A percentile compares a stretch with the other conserved stretches of the same genome.
Evolutionary conservation across 2,888 invertebrate genomes (phyloP).

Genomic region (Rambutsinella grinnellia): DNA sequence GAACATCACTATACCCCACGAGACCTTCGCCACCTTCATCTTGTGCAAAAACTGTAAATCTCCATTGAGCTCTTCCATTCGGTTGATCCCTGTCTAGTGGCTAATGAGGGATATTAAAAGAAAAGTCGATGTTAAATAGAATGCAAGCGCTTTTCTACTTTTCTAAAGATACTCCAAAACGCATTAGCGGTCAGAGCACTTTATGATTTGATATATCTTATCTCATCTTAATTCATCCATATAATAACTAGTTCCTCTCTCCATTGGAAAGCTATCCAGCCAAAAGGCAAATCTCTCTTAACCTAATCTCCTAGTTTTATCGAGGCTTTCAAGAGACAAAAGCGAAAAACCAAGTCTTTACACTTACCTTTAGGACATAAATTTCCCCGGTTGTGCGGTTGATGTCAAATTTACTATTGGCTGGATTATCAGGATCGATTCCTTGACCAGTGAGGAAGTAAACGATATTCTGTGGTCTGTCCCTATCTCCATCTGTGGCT

Average conservation of each 20-base stretch:
- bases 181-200: background rate
- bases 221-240: too few species aligned
- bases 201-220: too few species aligned
- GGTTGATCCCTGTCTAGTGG: slow-evolving; percentile 97
- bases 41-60: slow-evolving; percentile 95
- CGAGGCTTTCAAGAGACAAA: too few species aligned
- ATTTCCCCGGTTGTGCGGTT: slow-evolving; percentile 96
- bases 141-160: background rate
- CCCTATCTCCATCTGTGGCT: slow-evolving; percentile 96
- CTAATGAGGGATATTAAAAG: slow-evolving; percentile 68
- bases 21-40: slow-evolving; percentile 96
- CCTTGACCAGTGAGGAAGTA: slow-evolving; percentile 96
- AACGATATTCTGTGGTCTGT: slow-evolving; percentile 93
- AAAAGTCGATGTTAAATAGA: background rate
- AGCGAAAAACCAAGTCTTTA: too few species aligned
- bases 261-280: background rate
- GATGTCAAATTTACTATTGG: slow-evolving; percentile 96
- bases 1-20: slow-evolving; percentile 97
- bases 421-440: slow-evolving; percentile 94
- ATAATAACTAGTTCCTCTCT: too few species aligned
- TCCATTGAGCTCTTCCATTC: slow-evolving; percentile 94
- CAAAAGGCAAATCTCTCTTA: background rate
- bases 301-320: background rate
- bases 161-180: too few species aligned
- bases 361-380: slow-evolving; percentile 92